Evolutionary conservation across 2,888 invertebrate genomes (phyloP), one percentile per base, ranked within the genome.

Genomic region (Oeneis ivallda): DNA sequence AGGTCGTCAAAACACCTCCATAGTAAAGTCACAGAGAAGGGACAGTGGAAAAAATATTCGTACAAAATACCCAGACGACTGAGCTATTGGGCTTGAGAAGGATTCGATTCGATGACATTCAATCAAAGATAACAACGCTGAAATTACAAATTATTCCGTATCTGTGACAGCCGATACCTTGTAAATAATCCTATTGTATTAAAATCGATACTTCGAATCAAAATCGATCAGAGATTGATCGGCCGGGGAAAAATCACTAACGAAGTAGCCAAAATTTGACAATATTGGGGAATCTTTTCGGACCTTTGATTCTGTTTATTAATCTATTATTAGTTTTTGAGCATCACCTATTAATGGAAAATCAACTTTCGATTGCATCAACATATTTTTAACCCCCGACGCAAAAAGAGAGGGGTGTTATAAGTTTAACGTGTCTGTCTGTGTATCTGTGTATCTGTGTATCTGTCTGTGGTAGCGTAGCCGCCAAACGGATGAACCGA

Each of bases 101-200:
- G 7, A 53, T 53, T 34, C 53, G 9, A 15, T 17, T 3, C 47
- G 17, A 53, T 45, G 47, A 59, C 58, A 47, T 59, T 59, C 47
- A 59, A 59, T 45, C 47, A 17, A 32, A 47, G 58, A 47, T 59
- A 37, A 59, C 37, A 49, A 39, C 37, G 59, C 19, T 47, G 15
- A 59, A 47, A 47, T 59, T 59, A 59, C 49, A 37, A 59, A 59
- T 59, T 32, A 47, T 41, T 52, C 52, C 52, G n/a, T 50, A 59
- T 62, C 53, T 26, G 41, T 61, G 54, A 61, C 60, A 61, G 58
- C 50, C 62, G 61, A 65, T 58, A 54, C 50, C 45, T 61, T 69
- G 67, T 70, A 73, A 74, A 74, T 74, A 72, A 72, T 70, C 66
- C 80, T 75, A 81, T 81, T 81, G 81, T 81, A 80, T 80, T 77